These are phyloP conservation scores for Gymnopithys bicolor DNA, from an alignment of 2,797 vertebrate species.

Conservation along the genomic window DNA sequence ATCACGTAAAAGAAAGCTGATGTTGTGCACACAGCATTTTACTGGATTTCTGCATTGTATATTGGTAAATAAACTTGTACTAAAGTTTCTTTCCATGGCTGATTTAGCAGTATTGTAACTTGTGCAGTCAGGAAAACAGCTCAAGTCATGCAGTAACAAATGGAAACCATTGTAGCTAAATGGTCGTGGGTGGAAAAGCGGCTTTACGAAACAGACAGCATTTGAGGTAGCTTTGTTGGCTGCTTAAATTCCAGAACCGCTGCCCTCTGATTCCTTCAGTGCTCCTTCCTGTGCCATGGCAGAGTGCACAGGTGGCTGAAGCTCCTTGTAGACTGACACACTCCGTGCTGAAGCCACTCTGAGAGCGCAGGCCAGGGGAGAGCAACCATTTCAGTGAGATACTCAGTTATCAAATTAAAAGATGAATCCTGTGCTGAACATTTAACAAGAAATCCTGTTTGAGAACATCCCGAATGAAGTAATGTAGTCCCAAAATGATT, in stretches of 20 bases:
- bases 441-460: background rate
- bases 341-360: background rate
- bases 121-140: background rate
- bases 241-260: background rate
- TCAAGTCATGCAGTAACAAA: background rate
- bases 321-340: too few relatives aligned
- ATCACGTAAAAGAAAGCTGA: background rate
- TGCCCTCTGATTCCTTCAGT: background rate
- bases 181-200: background rate
- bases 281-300: background rate
- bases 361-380: background rate
- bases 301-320: background rate
- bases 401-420: background rate
- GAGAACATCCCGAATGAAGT: background rate
- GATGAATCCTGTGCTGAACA: background rate
- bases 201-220: background rate
- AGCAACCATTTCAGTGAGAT: background rate
- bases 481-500: background rate
- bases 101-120: background rate
- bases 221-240: background rate
- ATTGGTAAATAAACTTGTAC: slow-evolving; percentile 54
- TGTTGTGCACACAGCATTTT: slow-evolving; percentile 32
- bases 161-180: background rate
- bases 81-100: slow-evolving; percentile 1
- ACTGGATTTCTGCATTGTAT: slow-evolving; percentile 41